Percentiles rank a stretch among this genome's conserved stretches.
Conservation (phyloP, 2,888 invertebrate genomes). For the Trachelus iudaicus region DNA sequence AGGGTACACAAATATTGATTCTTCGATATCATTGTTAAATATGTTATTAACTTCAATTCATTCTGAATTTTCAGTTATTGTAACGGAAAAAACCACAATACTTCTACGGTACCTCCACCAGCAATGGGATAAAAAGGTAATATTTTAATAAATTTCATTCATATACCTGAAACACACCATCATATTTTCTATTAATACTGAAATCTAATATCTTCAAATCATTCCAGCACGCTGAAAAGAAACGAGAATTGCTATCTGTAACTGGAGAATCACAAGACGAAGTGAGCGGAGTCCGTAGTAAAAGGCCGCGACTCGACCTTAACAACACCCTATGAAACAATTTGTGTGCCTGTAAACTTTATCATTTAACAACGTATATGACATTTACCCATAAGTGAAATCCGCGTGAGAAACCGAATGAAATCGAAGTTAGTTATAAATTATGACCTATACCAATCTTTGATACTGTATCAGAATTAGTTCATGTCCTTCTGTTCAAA, state of each 20-base stretch:
- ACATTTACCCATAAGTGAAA: background rate
- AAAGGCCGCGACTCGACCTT: constrained; percentile 71
- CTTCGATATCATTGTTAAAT: constrained; percentile 1
- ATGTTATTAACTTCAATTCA: background rate
- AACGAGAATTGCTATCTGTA: constrained; percentile 68
- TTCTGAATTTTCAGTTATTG: constrained; percentile 79
- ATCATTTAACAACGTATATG: background rate
- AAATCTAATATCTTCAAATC: constrained; percentile 9
- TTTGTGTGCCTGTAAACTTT: background rate
- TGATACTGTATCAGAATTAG: background rate
- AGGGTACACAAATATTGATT: background rate
- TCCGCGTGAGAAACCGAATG: background rate
- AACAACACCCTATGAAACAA: constrained; percentile 53
- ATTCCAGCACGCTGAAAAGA: constrained; percentile 72
- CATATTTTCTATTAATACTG: constrained; percentile 16
- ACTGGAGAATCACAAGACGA: constrained; percentile 69
- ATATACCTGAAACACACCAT: background rate
- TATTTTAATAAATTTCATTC: background rate
- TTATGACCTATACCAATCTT: background rate
- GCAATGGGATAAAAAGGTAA: constrained; percentile 93
- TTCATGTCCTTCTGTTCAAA: background rate
- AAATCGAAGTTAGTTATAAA: background rate
- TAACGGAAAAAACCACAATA: constrained; percentile 95
- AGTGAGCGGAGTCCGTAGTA: constrained; percentile 70
- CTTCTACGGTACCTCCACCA: constrained; percentile 92